Evolutionary conservation across 2,888 invertebrate genomes (phyloP).

Genomic region (Tuberolachnus salignus): DNA sequence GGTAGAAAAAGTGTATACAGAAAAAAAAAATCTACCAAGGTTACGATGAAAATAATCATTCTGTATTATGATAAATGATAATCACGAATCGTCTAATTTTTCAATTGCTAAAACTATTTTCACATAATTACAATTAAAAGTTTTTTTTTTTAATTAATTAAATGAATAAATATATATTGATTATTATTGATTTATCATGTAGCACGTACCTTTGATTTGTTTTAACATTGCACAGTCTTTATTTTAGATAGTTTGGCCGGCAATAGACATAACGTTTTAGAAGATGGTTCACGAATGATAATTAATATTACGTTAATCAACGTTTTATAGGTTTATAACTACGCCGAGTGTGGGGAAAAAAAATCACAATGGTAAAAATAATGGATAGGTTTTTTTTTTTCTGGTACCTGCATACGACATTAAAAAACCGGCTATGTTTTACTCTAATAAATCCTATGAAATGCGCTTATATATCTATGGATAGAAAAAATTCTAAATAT

Average conservation of each 20-base stretch:
- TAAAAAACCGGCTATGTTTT: slow-evolving; percentile 27
- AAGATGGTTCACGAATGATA: slow-evolving; percentile 1
- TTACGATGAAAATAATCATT: too few species aligned
- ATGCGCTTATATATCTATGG: neutral
- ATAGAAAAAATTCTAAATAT: neutral
- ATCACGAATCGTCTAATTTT: too few species aligned
- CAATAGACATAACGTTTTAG: neutral
- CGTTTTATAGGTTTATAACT: slow-evolving; percentile 29
- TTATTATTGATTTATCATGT: too few species aligned
- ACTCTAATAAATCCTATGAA: slow-evolving; percentile 10
- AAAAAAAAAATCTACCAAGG: too few species aligned
- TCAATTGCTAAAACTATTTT: too few species aligned
- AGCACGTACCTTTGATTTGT: slow-evolving; percentile 20
- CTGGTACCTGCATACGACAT: neutral
- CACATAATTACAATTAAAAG: too few species aligned
- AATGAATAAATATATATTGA: too few species aligned
- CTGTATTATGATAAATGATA: too few species aligned
- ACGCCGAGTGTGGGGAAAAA: neutral
- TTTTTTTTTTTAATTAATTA: too few species aligned
- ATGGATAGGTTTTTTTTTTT: slow-evolving; percentile 14
- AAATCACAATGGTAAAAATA: slow-evolving; percentile 1
- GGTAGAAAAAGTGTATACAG: too few species aligned
- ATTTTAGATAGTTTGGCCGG: neutral
- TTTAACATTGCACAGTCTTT: neutral
- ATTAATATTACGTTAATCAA: slow-evolving; percentile 2